Evolutionary conservation across 1,140 invertebrate species (phyloP).

Genomic region (Drosophila santomea): DNA sequence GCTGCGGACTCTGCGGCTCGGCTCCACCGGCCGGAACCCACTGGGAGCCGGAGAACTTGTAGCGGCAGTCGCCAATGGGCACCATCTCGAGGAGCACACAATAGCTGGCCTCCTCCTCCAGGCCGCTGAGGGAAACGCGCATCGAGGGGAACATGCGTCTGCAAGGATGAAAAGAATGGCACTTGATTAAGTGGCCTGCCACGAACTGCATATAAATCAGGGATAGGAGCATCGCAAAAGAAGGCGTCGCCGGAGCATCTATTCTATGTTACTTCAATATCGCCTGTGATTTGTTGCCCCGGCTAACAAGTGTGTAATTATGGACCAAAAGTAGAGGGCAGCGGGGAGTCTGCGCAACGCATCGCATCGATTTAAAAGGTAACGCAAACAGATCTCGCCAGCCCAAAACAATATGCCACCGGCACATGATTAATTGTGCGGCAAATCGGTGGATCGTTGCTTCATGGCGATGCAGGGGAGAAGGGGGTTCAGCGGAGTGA

Average conservation of each 20-base stretch:
- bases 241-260: constrained; percentile 56
- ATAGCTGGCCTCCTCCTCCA: constrained; percentile 92
- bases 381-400: constrained; percentile 60
- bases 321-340: constrained; percentile 22
- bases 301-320: constrained; percentile 84
- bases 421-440: constrained; percentile 70
- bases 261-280: constrained; percentile 25
- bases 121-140: constrained; percentile 88
- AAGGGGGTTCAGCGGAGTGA: neutral
- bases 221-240: constrained; percentile 35
- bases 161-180: constrained; percentile 83
- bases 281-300: constrained; percentile 74
- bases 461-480: neutral
- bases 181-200: constrained; percentile 66
- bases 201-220: constrained; percentile 63
- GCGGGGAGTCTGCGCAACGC: constrained; percentile 32
- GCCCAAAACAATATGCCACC: constrained; percentile 53
- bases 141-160: constrained; percentile 95
- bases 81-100: constrained; percentile 92
- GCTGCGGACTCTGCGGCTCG: constrained; percentile 91
- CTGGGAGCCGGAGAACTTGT: constrained; percentile 88
- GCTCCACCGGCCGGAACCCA: constrained; percentile 95
- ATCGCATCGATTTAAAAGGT: constrained; percentile 75
- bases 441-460: constrained; percentile 28
- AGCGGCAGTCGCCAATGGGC: constrained; percentile 88